phyloP scores from a whole-genome alignment of 2,888 invertebrate genomes.

The Chydorus sphaericus region DNA sequence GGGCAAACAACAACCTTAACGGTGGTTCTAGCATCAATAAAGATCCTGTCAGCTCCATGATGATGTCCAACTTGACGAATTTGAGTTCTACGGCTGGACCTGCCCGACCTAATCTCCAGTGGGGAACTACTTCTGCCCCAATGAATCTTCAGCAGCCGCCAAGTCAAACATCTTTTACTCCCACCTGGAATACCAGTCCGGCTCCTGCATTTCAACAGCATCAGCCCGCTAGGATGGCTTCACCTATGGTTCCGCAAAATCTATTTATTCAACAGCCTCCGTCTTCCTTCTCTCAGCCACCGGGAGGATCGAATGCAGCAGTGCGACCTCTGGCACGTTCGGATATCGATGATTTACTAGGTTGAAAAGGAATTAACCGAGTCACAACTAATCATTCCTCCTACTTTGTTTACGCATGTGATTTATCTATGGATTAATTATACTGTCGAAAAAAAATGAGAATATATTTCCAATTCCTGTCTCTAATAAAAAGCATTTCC shows the following conservation, averaged over 20 bases:
- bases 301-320: neutral
- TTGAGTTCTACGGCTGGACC: neutral
- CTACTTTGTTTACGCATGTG: too few species aligned
- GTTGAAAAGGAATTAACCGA: neutral
- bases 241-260: neutral
- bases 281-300: slow-evolving; percentile 7
- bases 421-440: too few species aligned
- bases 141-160: neutral
- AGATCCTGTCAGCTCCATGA: slow-evolving; percentile 9
- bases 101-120: neutral
- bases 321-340: slow-evolving; percentile 4
- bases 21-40: neutral
- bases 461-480: too few species aligned
- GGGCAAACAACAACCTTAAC: neutral
- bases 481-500: too few species aligned
- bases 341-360: slow-evolving; percentile 14
- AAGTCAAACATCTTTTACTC: neutral
- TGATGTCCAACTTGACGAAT: slow-evolving; percentile 8
- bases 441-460: too few species aligned
- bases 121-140: neutral
- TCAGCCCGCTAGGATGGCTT: neutral
- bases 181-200: neutral
- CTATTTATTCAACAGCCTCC: neutral
- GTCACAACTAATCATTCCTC: neutral
- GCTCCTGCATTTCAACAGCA: neutral